Percentiles rank a stretch among this genome's conserved stretches.
phyloP scores from a whole-genome alignment of 2,113 vertebrate species.

The Podocnemis expansa region DNA sequence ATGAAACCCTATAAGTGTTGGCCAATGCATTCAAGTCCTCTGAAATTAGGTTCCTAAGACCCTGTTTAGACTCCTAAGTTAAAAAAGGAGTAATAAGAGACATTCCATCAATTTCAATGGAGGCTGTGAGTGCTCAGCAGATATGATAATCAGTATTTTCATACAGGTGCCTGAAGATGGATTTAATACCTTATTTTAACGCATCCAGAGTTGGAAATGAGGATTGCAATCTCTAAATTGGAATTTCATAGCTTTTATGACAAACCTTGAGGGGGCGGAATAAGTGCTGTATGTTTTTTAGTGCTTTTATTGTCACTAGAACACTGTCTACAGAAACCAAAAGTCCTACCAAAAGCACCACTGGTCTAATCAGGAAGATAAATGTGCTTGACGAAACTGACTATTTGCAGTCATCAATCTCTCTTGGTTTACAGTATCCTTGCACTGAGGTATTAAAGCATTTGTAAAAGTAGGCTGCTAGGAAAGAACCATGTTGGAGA shows the following conservation, averaged over 20 bases:
- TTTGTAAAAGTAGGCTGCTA: background rate
- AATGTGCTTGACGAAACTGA: background rate
- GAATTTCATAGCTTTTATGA: background rate
- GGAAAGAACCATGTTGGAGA: fast-evolving
- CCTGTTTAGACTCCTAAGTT: background rate
- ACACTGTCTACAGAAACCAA: background rate
- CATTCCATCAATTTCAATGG: background rate
- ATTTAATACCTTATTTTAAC: background rate
- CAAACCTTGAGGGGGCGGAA: background rate
- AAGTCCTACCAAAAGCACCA: background rate
- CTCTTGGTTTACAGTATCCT: background rate
- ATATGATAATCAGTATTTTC: background rate
- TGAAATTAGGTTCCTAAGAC: background rate
- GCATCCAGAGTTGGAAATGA: background rate
- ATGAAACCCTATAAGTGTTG: background rate
- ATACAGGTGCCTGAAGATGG: background rate
- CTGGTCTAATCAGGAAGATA: background rate
- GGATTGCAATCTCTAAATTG: background rate
- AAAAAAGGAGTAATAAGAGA: background rate
- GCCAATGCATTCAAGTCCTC: background rate
- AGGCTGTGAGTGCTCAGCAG: background rate
- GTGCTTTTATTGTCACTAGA: background rate
- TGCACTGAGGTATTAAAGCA: background rate
- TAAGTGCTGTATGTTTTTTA: background rate
- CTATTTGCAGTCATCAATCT: background rate